Base-by-base conservation (phyloP, 2,113 vertebrate genomes). In the Sminthopsis crassicaudata region DNA sequence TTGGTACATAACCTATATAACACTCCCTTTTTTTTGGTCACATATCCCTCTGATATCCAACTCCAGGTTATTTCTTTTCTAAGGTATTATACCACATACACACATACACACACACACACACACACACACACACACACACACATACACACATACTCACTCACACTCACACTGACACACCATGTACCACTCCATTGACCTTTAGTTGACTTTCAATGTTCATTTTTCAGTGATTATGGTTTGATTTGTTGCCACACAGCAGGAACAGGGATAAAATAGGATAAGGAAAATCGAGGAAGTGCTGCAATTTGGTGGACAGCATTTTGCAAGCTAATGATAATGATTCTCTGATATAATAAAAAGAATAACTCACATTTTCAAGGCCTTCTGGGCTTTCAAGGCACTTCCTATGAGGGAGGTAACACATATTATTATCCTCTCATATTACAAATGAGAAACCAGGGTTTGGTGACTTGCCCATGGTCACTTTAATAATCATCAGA, bases 241-340 rank as follows among this genome's bases (percentile, higher is more conserved):
- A 22, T 16, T 42, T 84, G 36, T 76, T 42, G 16, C 67, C 36
- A 42, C 19, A 84, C 19, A 42, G n/a, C n/a, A 84, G 23, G 67
- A 84, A 42, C n/a, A 84, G 67, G 67, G 67, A 84, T 94, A 60
- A 95, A 95, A 67, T 0, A 7, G 46, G 89, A 88, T 54, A 76
- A 53, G 94, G 90, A 54, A 42, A 93, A 52, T 0, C 3, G 91
- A 89, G 76, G 26, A 53, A 10, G 24, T 84, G 91, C 50, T 92
- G 92, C 92, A 92, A 94, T 50, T 96, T 95, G 57, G 93, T 84
- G 91, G 67, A 0, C 36, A 30, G 88, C 53, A n/a, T 90, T 42
- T 0, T 22, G 91, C 93, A 52, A 84, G 36, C 67, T 10, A 52
- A 2, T 0, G 51, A 27, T 90, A 91, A 42, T 30, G 25, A 27